Base-by-base conservation (phyloP, 2,113 vertebrate genomes). In the Perognathus longimembris region DNA sequence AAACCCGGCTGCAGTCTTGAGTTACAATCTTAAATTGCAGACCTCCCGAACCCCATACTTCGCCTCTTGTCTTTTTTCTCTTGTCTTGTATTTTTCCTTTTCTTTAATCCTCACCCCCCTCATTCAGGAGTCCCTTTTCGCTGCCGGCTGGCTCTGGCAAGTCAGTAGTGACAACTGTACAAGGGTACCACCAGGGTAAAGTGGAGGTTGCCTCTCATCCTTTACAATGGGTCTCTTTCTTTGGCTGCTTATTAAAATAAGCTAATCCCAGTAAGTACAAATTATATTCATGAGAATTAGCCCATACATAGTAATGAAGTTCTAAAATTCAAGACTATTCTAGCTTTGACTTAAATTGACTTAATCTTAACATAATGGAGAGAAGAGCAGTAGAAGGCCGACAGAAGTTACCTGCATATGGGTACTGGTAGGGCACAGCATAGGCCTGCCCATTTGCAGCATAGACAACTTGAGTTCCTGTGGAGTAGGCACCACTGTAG, bases 381-480 rank as follows among this genome's bases (percentile, higher is more conserved):
- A 90, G 79, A 66, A 69, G 45, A 0, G 21, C 15, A 14, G 42
- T 5, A 0, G 57, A 82, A 11, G 40, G 57, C 42, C 73, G 63
- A 2, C 7, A 6, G 1, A 0, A 76, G 7, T 97, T 97, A 98
- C 98, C 98, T 98, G 97, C 97, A 93, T 98, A 98, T 0, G 98
- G 97, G 67, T 98, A 98, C 88, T 98, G 98, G 70, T 97, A 98
- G 66, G 98, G 97, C 79, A 98, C 79, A 9, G 98, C 96, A 74
- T 98, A 98, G 0, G 97, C 97, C 94, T 98, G 98, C 67, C 98
- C 98, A 0, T 93, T 98, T 17, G 98, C 97, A 90, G 98, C 94
- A 69, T 98, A 98, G 88, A 98, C 92, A 67, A 98, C 94, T 57
- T 98, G 98, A 85, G 98, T 91, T 82, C 97, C 97, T 50, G 92